Evolutionary conservation across 2,113 vertebrate species (phyloP).

Genomic region (Erpornis zantholeuca): DNA sequence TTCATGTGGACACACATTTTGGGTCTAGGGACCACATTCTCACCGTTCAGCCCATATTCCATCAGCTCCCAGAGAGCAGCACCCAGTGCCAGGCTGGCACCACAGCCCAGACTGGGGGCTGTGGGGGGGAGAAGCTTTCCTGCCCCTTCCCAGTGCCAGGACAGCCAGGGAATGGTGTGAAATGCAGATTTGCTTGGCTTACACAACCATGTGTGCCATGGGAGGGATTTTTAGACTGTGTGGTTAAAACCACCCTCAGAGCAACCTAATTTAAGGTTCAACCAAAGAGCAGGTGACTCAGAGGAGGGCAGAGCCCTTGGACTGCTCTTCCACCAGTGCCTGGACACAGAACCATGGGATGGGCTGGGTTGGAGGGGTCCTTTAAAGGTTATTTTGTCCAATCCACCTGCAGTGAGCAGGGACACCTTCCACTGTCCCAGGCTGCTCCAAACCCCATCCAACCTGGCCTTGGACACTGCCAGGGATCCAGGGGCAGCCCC

Average conservation of each 20-base stretch:
- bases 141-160: background rate
- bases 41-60: fast-evolving
- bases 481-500: background rate
- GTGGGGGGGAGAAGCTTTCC: background rate
- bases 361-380: background rate
- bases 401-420: too few relatives aligned
- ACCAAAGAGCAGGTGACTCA: background rate
- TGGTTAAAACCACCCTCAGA: background rate
- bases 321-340: fast-evolving
- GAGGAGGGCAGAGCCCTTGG: background rate
- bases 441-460: fast-evolving
- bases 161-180: background rate
- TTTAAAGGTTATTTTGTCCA: background rate
- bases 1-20: background rate
- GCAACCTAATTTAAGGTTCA: background rate
- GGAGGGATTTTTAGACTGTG: background rate
- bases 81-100: background rate
- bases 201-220: background rate
- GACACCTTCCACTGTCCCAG: background rate
- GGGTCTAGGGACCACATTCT: background rate
- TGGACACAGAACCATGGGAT: background rate
- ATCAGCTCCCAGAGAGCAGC: background rate
- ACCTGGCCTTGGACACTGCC: fast-evolving
- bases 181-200: background rate
- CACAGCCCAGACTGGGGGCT: background rate